A percentile compares a stretch with the other conserved stretches of the same genome.
Evolutionary conservation across 92 coral and sea anemone genomes (phyloP).

Genomic region (Porites cylindrica): DNA sequence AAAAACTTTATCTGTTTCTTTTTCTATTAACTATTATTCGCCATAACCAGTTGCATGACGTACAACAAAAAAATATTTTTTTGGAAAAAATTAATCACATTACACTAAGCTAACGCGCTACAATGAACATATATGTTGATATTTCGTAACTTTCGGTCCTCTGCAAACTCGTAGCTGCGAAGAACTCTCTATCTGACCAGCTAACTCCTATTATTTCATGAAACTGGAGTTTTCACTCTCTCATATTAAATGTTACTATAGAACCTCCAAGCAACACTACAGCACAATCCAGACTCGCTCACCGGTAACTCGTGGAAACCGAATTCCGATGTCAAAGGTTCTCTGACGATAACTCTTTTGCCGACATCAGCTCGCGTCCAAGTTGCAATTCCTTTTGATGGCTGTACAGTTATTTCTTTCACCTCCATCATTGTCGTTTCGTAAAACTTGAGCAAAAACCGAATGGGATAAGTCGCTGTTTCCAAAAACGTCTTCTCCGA

Average conservation of each 20-base stretch:
- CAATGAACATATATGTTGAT: too few species aligned
- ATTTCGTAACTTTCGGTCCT: too few species aligned
- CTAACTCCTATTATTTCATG: background rate
- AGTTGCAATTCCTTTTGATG: slow-evolving; percentile 57
- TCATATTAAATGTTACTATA: background rate
- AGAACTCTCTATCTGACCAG: too few species aligned
- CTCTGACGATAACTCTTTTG: slow-evolving; percentile 63
- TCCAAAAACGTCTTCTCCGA: slow-evolving; percentile 63
- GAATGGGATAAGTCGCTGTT: slow-evolving; percentile 74
- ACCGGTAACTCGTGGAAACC: slow-evolving; percentile 91
- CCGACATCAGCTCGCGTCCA: slow-evolving; percentile 43
- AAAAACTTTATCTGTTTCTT: too few species aligned
- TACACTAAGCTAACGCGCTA: too few species aligned
- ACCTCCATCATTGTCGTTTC: slow-evolving; percentile 74
- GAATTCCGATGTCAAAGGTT: slow-evolving; percentile 54
- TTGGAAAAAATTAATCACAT: too few species aligned
- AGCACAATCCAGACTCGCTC: slow-evolving; percentile 12
- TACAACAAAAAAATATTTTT: too few species aligned
- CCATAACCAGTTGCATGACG: too few species aligned
- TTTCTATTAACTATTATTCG: too few species aligned
- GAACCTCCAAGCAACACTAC: background rate
- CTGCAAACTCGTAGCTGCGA: too few species aligned
- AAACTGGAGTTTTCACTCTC: background rate
- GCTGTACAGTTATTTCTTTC: slow-evolving; percentile 66
- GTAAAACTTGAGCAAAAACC: slow-evolving; percentile 75